These are phyloP conservation scores for Phthorimaea operculella DNA, from an alignment of 1,140 invertebrate genomes.

Conservation along the genomic window DNA sequence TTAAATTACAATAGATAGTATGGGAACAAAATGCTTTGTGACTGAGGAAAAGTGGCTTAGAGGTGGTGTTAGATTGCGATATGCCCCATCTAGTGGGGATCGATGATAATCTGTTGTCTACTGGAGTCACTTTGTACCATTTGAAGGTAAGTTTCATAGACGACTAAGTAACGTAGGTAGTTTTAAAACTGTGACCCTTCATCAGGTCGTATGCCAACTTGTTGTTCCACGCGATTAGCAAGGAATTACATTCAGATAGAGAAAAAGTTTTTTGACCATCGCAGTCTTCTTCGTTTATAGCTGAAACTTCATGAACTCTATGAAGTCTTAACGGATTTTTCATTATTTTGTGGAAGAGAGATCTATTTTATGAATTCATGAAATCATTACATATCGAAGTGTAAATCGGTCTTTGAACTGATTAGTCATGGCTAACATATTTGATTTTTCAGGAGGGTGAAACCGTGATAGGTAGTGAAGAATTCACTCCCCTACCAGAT, in stretches of 20 bases:
- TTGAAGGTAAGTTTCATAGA: constrained; percentile 74
- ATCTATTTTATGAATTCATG: too few relatives aligned
- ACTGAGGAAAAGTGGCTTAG: constrained; percentile 84
- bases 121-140: constrained; percentile 92
- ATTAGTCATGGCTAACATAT: constrained; percentile 3
- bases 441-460: constrained; percentile 74
- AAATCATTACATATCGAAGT: too few relatives aligned
- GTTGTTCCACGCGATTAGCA: too few relatives aligned
- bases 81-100: constrained; percentile 94
- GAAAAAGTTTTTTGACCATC: too few relatives aligned
- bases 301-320: too few relatives aligned
- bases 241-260: too few relatives aligned
- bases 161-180: too few relatives aligned
- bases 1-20: constrained; percentile 86
- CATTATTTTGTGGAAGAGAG: too few relatives aligned
- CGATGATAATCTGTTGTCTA: constrained; percentile 88
- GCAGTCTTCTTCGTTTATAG: too few relatives aligned
- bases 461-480: constrained; percentile 81
- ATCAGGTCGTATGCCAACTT: too few relatives aligned
- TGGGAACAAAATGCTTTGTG: constrained; percentile 88
- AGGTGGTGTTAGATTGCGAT: constrained; percentile 92
- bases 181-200: too few relatives aligned
- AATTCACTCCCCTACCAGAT: constrained; percentile 75
- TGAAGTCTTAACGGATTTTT: too few relatives aligned
- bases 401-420: not conserved